Conservation (phyloP, 2,888 invertebrate genomes). For the Balanococcus diminutus region DNA sequence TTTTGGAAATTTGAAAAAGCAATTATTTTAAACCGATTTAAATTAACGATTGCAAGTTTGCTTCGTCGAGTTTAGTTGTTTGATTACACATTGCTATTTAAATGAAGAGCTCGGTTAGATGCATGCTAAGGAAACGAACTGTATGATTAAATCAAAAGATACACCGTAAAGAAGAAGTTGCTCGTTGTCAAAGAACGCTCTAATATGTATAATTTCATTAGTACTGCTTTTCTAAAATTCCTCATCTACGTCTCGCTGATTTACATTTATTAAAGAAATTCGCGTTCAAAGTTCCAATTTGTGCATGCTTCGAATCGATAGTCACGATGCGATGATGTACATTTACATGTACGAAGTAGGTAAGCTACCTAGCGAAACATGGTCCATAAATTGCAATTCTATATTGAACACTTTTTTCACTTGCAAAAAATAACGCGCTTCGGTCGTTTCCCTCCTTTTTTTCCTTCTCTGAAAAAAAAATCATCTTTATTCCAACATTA, state of each 20-base stretch:
- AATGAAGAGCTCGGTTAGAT: neutral
- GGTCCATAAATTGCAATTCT: neutral
- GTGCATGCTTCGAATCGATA: neutral
- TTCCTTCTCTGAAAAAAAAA: neutral
- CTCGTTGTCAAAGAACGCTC: slow-evolving; percentile 10
- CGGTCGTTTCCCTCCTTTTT: neutral
- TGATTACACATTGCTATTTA: slow-evolving; percentile 21
- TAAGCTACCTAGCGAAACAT: neutral
- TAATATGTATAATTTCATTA: slow-evolving; percentile 22
- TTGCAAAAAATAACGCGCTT: neutral
- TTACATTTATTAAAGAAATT: neutral
- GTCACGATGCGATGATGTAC: neutral
- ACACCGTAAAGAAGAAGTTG: neutral
- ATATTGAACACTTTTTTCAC: neutral
- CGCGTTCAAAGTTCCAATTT: neutral
- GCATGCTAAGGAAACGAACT: neutral
- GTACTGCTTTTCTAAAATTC: neutral
- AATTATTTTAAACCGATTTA: slow-evolving; percentile 6
- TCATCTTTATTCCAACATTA: neutral
- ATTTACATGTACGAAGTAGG: neutral
- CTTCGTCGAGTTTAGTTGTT: neutral
- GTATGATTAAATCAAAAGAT: slow-evolving; percentile 11
- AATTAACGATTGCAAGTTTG: slow-evolving; percentile 13
- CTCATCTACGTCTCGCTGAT: neutral
- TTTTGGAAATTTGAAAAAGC: neutral